Base-by-base conservation (phyloP, 2,888 invertebrate genomes). In the Acholoe squamosa region DNA sequence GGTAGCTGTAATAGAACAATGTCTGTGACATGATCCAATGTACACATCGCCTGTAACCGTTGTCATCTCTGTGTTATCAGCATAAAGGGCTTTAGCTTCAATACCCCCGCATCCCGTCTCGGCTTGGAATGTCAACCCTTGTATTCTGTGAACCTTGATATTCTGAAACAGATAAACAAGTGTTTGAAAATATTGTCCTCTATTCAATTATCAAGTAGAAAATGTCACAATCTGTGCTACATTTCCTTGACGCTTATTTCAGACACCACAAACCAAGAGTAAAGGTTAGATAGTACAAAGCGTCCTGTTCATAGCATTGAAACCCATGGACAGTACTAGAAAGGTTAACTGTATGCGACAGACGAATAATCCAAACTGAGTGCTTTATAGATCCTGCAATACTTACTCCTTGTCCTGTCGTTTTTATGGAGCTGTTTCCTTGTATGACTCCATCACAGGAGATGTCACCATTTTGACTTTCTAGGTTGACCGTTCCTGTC, bases 11-110 rank as follows among this genome's bases (percentile, higher is more conserved):
- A 61, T n/a, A n/a, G 61, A 61, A 61, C 61, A 61, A 3, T 61
- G 61, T 19, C 61, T 19, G n/a, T 61, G 61, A 14, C 61, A 61
- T 12, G 61, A 3, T 61, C 61, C 61, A 61, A 61, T 14, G 61
- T 61, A 19, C 12, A 61, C 61, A 61, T 61, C 14, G 3, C 61
- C 61, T 19, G 61, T 61, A 0, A 3, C n/a, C 19, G 61, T 61
- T n/a, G 19, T n/a, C 19, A 61, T 61, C 22, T 61, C 61, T 14
- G 61, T 61, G 61, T 61, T 61, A n/a, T 61, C 61, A 61, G 61
- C 61, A n/a, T 61, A 61, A 61, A 61, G 61, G n/a, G 61, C 61
- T n/a, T 61, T 61, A 19, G 61, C 61, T 61, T n/a, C 61, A 61
- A 61, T 61, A 61, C 19, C n/a, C 19, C 61, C 61, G 19, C 22